Evolutionary conservation across 2,888 invertebrate genomes (phyloP), one percentile per base, ranked within the genome.

Genomic region (Cremastinae sp.): DNA sequence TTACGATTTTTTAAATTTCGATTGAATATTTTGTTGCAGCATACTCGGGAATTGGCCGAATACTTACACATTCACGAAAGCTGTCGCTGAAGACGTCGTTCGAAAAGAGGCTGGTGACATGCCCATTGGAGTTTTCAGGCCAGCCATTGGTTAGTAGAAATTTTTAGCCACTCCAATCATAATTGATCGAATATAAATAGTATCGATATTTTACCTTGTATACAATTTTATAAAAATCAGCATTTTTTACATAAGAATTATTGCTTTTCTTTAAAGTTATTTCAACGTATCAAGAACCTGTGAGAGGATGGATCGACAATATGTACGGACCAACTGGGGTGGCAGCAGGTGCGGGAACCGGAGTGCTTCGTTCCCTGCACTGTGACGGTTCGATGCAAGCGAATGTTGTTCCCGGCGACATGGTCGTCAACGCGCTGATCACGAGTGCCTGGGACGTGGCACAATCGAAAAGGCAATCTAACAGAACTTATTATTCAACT

Each of bases 21-120:
- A 22, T 20, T 1, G 8, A 7, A n/a, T 8, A n/a, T n/a, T 16
- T 47, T 14, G 47, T 84, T 83, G 1, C 86, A 94, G 94, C 36
- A 85, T 95, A n/a, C 85, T 95, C 43, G 93, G 93, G 12, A 91
- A 92, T 41, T 94, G 95, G 87, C 98, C 97, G 0, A 98, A 98
- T 86, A 97, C 97, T 0, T 98, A 98, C 87, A 95, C 97, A 0
- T 96, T 94, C 86, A 97, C 98, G 0, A 98, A 98, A 90, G 96
- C 96, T 0, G 90, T 97, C 0, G 96, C 96, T 0, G 98, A 98
- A 87, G 93, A 94, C 75, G 91, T 95, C 0, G 91, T 97, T 0
- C 90, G 92, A 58, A 92, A 91, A 64, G 93, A 94, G 82, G 94
- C 93, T 0, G 91, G 90, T 49, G 92, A 93, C n/a, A 88, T 97